phyloP scores from a whole-genome alignment of 2,113 vertebrate genomes.

The Toxotes jaculatrix region DNA sequence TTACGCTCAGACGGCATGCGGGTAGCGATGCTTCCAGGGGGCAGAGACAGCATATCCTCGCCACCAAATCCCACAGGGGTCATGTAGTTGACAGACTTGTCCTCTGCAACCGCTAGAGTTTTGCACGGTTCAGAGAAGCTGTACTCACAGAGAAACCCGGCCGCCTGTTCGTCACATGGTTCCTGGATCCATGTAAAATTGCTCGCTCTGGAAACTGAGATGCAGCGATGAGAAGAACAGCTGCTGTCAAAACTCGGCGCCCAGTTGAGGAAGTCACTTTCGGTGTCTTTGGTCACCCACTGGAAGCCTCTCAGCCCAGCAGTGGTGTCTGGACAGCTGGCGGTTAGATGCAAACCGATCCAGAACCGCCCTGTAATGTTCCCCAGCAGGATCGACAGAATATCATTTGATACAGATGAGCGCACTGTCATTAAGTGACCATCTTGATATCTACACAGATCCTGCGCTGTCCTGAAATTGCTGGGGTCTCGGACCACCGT shows the following conservation, averaged over 20 bases:
- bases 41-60: constrained; percentile 9
- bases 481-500: neutral
- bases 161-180: neutral
- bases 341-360: constrained; percentile 73
- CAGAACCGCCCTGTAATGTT: constrained; percentile 67
- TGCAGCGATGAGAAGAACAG: constrained; percentile 67
- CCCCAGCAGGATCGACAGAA: constrained; percentile 48
- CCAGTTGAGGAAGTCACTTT: constrained; percentile 73
- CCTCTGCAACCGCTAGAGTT: fast-evolving
- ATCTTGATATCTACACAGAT: constrained; percentile 1
- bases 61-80: constrained; percentile 38
- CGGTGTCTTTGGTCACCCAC: constrained; percentile 69
- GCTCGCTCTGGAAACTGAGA: constrained; percentile 59
- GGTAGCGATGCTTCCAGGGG: constrained; percentile 55
- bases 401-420: constrained; percentile 16
- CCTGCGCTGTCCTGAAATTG: constrained; percentile 58
- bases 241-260: constrained; percentile 13
- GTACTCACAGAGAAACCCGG: constrained; percentile 77
- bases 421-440: constrained; percentile 76
- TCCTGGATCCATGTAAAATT: constrained; percentile 63
- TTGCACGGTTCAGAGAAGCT: constrained; percentile 19
- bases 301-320: constrained; percentile 56
- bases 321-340: constrained; percentile 50
- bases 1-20: constrained; percentile 20
- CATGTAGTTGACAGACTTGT: constrained; percentile 29